Conservation (phyloP, 2,888 invertebrate genomes). For the Thera britannica region DNA sequence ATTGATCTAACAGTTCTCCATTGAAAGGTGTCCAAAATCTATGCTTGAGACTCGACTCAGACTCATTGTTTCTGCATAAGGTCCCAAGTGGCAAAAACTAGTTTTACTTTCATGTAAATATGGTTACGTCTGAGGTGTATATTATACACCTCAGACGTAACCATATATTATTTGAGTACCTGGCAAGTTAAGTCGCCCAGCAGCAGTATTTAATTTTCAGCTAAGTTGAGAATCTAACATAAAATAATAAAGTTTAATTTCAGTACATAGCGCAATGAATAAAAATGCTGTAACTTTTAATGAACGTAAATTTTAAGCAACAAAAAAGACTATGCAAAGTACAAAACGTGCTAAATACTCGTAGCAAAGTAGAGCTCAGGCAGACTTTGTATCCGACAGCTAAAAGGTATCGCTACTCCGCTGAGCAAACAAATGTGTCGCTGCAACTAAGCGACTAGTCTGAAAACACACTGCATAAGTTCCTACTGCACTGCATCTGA, state of each 20-base stretch:
- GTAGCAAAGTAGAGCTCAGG: conserved; percentile 26
- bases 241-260: not conserved
- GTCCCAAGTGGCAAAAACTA: too few species aligned
- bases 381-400: conserved; percentile 43
- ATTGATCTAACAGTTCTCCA: too few species aligned
- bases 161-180: too few species aligned
- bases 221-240: not conserved
- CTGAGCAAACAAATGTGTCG: conserved; percentile 55
- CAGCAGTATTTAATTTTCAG: not conserved
- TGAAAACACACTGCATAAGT: conserved; percentile 1
- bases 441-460: conserved; percentile 35
- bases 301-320: conserved; percentile 2
- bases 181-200: too few species aligned
- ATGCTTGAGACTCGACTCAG: too few species aligned
- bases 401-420: conserved; percentile 61
- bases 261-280: not conserved
- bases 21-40: too few species aligned
- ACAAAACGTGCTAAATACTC: conserved; percentile 14
- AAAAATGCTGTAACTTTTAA: conserved; percentile 4
- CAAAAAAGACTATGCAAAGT: conserved; percentile 2
- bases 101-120: too few species aligned
- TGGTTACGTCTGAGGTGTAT: too few species aligned
- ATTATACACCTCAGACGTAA: too few species aligned
- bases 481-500: not conserved
- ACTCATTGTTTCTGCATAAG: too few species aligned